Base-by-base conservation (phyloP, 2,888 invertebrate genomes). In the Arrhopalites spinosus region DNA sequence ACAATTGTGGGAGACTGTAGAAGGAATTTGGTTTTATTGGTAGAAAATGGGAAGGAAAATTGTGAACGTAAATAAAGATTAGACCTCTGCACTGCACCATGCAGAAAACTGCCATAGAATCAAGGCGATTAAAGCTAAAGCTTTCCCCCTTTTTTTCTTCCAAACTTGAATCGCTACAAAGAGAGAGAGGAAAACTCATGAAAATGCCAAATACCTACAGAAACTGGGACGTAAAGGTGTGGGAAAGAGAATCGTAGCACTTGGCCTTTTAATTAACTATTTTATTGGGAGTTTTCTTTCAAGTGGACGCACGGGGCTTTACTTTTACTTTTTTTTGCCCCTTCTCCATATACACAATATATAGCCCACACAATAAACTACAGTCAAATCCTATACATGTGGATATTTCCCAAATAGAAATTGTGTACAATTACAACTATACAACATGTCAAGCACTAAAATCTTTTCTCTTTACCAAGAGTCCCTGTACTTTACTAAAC, bases 261-360 rank as follows among this genome's bases (percentile, higher is more conserved):
- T 78, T 72, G 78, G 78, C 71, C 78, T 77, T 78, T 78, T 78
- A 78, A 78, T 78, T 78, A 78, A 78, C 77, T 76, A 78, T 78
- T 78, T 78, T 78, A 78, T 78, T 75, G 76, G 75, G 67, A 78
- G 74, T 78, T 76, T 73, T 69, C 50, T 63, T 63, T 76, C 76
- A 78, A 78, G 78, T 76, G 78, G 78, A 76, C 76, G 66, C 74
- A 69, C 71, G 78, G 71, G 78, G 76, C 66, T 76, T 64, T 45
- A 68, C 50, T 30, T 70, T 53, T 47, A 23, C 59, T 74, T 74
- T 45, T 36, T 29, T 43, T 11, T 27, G 11, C 59, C 59, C 3
- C 15, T n/a, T 50, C 17, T 50, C 17, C 50, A 2, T n/a, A n/a
- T n/a, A 3, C 15, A 17, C 7, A 50, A 50, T 8, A 5, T 50